A percentile compares a stretch with the other conserved stretches of the same genome.
Conservation (phyloP, 2,888 invertebrate genomes). For the Monochamus alternatus region DNA sequence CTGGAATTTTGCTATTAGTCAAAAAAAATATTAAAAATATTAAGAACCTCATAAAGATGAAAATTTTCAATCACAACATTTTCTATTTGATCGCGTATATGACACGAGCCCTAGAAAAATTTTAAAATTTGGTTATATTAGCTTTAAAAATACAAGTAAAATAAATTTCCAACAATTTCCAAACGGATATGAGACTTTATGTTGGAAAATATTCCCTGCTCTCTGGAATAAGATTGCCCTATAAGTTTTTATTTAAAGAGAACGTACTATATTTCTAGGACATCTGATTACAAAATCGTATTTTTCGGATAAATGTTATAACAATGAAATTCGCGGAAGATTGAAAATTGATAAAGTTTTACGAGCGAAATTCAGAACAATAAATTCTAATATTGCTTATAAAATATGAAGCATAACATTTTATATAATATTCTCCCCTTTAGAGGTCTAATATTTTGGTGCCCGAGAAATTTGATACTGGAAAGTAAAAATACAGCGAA, state of each 20-base stretch:
- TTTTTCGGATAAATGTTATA: constrained; percentile 42
- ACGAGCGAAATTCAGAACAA: constrained; percentile 36
- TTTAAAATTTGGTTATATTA: constrained; percentile 33
- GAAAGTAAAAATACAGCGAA: not conserved
- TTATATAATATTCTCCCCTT: constrained; percentile 17
- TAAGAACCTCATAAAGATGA: too few species aligned
- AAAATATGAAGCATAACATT: constrained; percentile 26
- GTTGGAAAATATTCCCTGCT: constrained; percentile 38
- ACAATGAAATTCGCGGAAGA: constrained; percentile 39
- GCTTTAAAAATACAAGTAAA: constrained; percentile 42
- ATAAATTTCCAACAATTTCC: constrained; percentile 38
- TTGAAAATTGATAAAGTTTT: constrained; percentile 37
- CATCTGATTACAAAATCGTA: constrained; percentile 51
- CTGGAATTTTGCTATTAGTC: too few species aligned
- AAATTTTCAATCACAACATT: constrained; percentile 16
- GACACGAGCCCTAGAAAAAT: constrained; percentile 21
- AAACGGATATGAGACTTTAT: constrained; percentile 43
- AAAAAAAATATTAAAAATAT: too few species aligned
- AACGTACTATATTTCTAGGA: constrained; percentile 45
- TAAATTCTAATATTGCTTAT: constrained; percentile 33
- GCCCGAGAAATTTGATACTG: not conserved
- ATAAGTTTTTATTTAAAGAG: constrained; percentile 54
- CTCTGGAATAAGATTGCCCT: constrained; percentile 52
- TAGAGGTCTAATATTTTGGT: not conserved
- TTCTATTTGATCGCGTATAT: constrained; percentile 17